Evolutionary conservation across 2,888 invertebrate genomes (phyloP), one percentile per base, ranked within the genome.

Genomic region (Onthophagus sagittarius): DNA sequence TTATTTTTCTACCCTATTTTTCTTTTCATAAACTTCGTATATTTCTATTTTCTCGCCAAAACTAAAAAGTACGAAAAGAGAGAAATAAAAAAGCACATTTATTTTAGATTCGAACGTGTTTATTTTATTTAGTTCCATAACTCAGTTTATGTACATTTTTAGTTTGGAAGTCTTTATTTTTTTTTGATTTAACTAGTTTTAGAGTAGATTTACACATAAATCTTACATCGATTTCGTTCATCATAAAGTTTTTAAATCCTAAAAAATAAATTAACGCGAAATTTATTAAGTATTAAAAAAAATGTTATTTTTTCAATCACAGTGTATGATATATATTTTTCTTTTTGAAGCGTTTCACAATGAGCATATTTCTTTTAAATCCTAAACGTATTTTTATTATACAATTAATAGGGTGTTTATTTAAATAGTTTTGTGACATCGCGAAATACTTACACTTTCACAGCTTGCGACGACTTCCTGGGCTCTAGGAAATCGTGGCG

Each of bases 371-470:
- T 53, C 39, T 53, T 53, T 9, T 53, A 53, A 53, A 23, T 23
- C 23, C 23, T 53, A 53, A 4, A 53, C 7, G 13, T 67, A 7
- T 23, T 15, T 64, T 63, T n/a, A 64, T 64, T 15, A 64, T 63
- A 71, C 62, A n/a, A 63, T 63, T 71, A 64, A 63, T 15, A 62
- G 14, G 69, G 67, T 32, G 4, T 39, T 15, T 15, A 39, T 39
- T 70, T 70, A 31, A 13, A 39, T 14, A 31, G 39, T 39, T 62
- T 15, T 62, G 31, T 33, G 53, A 32, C 33, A 15, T 33, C 39
- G 31, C 63, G 31, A 71, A 71, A 71, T 71, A 15, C 39, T 71
- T 39, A 71, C 71, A 71, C 39, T 71, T 71, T 64, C 32, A 7
- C 14, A 65, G 39, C 63, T 6, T 65, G 15, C n/a, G 67, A 32